These are phyloP conservation scores for Pseudocheirus occidentalis DNA, from an alignment of 2,797 vertebrate genomes.

Conservation along the genomic window DNA sequence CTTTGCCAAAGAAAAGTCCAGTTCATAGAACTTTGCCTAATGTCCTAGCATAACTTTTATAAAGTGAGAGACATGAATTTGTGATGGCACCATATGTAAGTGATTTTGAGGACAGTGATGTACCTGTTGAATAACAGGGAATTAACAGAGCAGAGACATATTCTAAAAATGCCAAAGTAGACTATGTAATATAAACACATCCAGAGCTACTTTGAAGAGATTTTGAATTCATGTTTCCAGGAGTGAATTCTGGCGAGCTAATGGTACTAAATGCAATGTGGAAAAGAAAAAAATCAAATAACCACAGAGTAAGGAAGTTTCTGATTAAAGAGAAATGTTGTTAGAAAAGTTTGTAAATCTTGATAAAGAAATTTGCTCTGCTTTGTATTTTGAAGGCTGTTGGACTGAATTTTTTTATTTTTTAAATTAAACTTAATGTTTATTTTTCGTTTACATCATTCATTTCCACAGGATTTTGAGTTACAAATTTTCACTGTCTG, in stretches of 20 bases:
- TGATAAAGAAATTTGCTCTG: slow-evolving; percentile 93
- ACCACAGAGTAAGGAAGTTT: slow-evolving; percentile 90
- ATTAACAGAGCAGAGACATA: slow-evolving; percentile 85
- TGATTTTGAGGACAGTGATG: slow-evolving; percentile 88
- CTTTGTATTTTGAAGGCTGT: slow-evolving; percentile 90
- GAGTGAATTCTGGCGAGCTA: slow-evolving; percentile 84
- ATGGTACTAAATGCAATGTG: slow-evolving; percentile 93
- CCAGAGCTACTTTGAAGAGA: slow-evolving; percentile 92
- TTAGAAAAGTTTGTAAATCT: slow-evolving; percentile 93
- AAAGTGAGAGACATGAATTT: slow-evolving; percentile 89
- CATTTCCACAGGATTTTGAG: no score
- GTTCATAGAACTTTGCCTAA: slow-evolving; percentile 85
- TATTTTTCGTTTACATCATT: no score
- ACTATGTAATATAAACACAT: slow-evolving; percentile 92
- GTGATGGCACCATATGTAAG: slow-evolving; percentile 89
- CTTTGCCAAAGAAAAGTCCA: slow-evolving; percentile 79
- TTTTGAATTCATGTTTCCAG: slow-evolving; percentile 94
- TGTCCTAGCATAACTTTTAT: slow-evolving; percentile 86
- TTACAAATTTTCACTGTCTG: no score
- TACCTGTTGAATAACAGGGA: slow-evolving; percentile 76
- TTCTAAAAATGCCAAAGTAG: slow-evolving; percentile 90
- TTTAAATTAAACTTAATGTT: no score
- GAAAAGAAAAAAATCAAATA: slow-evolving; percentile 91
- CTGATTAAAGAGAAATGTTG: slow-evolving; percentile 91
- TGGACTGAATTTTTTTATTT: slow-evolving; percentile 88